phyloP scores from a whole-genome alignment of 2,888 invertebrate species.

The Drosophila monieri region DNA sequence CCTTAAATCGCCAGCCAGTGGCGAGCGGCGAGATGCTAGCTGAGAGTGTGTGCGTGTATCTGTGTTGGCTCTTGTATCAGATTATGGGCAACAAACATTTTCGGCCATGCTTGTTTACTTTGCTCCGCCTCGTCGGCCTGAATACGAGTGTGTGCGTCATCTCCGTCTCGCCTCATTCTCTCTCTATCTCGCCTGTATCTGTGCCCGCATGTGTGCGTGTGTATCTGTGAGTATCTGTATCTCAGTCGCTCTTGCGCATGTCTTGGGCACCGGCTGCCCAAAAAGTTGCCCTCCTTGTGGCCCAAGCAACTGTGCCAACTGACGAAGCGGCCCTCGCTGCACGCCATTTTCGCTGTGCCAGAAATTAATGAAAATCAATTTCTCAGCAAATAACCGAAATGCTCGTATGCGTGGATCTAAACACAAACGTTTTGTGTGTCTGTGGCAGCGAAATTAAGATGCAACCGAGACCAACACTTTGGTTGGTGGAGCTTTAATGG shows the following conservation, averaged over 20 bases:
- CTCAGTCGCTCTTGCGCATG: conserved; percentile 76
- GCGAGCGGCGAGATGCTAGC: conserved; percentile 47
- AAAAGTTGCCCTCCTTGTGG: conserved; percentile 29
- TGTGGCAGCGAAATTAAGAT: conserved; percentile 39
- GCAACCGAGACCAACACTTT: conserved; percentile 29
- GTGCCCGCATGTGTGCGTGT: conserved; percentile 22
- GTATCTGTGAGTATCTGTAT: conserved; percentile 51
- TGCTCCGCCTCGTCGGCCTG: conserved; percentile 82
- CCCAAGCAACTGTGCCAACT: conserved; percentile 10
- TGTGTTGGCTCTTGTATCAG: conserved; percentile 75
- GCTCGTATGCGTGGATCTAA: conserved; percentile 10
- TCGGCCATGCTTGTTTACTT: conserved; percentile 84
- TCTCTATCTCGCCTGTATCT: conserved; percentile 27
- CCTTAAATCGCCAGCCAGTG: conserved; percentile 45
- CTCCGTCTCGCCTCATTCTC: conserved; percentile 52
- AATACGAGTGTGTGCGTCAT: conserved; percentile 52
- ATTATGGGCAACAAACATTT: conserved; percentile 81
- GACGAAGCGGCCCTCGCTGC: conserved; percentile 39
- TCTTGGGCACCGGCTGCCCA: conserved; percentile 63
- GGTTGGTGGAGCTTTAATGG: conserved; percentile 38
- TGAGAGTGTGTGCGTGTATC: conserved; percentile 9
- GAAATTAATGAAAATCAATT: conserved; percentile 69
- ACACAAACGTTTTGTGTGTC: conserved; percentile 1
- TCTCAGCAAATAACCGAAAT: conserved; percentile 41
- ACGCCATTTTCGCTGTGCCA: conserved; percentile 65